phyloP scores from a whole-genome alignment of 2,888 invertebrate species.

The Agriopis leucophaearia region DNA sequence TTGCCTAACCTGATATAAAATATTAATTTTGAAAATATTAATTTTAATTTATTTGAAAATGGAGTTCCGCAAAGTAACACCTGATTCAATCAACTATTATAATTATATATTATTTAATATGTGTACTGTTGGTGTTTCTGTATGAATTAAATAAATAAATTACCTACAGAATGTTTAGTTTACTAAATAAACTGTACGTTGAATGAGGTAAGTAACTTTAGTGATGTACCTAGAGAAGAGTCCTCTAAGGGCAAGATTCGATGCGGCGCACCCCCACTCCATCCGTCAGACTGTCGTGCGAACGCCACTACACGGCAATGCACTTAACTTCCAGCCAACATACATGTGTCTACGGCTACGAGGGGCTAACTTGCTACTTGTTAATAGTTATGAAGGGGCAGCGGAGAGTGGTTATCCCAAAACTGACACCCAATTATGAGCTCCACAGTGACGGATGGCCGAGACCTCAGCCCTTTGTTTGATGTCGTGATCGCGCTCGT shows the following conservation, averaged over 20 bases:
- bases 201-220: constrained; percentile 47
- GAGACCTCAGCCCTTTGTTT: constrained; percentile 11
- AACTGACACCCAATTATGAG: constrained; percentile 64
- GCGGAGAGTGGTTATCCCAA: constrained; percentile 63
- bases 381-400: constrained; percentile 72
- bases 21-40: no score
- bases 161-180: not conserved
- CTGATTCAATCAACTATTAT: no score
- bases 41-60: no score
- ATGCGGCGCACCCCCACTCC: constrained; percentile 59
- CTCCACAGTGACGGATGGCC: constrained; percentile 56
- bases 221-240: constrained; percentile 42
- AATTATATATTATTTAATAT: no score
- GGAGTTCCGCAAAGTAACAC: no score
- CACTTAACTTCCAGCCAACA: constrained; percentile 77
- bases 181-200: not conserved
- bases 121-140: no score
- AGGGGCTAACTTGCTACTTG: constrained; percentile 75
- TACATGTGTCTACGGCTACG: constrained; percentile 76
- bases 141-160: no score
- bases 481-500: constrained; percentile 1
- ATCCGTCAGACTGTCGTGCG: constrained; percentile 79
- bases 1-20: no score
- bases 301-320: constrained; percentile 74
- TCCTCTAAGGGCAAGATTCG: constrained; percentile 58